Evolutionary conservation across 2,113 vertebrate genomes (phyloP).

Genomic region (Spermophilus dauricus): DNA sequence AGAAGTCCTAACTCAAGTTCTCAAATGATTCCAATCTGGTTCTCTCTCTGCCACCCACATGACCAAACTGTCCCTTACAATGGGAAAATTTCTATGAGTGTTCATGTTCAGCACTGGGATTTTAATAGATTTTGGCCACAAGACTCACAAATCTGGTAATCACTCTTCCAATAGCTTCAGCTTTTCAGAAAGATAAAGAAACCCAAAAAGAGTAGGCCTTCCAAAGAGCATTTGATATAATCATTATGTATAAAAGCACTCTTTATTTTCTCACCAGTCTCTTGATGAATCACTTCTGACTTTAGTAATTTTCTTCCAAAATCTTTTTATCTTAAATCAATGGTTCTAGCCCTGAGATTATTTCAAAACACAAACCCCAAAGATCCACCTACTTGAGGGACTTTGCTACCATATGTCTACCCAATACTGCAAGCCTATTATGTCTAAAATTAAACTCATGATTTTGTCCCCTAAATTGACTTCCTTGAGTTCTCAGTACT

Average conservation of each 20-base stretch:
- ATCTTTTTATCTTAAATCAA: not conserved
- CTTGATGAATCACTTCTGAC: not conserved
- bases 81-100: not conserved
- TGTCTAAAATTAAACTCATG: constrained; percentile 26
- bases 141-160: not conserved
- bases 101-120: not conserved
- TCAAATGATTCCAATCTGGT: constrained; percentile 48
- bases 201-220: not conserved
- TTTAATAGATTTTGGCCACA: not conserved
- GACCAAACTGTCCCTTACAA: not conserved
- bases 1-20: not conserved
- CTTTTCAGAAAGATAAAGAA: constrained; percentile 21
- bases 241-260: not conserved
- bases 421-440: not conserved
- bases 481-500: not conserved
- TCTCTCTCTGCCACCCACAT: not conserved
- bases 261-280: not conserved
- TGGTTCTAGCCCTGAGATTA: not conserved
- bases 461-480: not conserved
- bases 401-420: not conserved
- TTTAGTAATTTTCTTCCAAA: not conserved
- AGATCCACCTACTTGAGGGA: not conserved
- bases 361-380: not conserved
- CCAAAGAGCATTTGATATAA: not conserved
- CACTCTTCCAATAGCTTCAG: not conserved